These are phyloP conservation scores for Hemitrygon akajei DNA, from an alignment of 2,797 vertebrate species.

Conservation along the genomic window DNA sequence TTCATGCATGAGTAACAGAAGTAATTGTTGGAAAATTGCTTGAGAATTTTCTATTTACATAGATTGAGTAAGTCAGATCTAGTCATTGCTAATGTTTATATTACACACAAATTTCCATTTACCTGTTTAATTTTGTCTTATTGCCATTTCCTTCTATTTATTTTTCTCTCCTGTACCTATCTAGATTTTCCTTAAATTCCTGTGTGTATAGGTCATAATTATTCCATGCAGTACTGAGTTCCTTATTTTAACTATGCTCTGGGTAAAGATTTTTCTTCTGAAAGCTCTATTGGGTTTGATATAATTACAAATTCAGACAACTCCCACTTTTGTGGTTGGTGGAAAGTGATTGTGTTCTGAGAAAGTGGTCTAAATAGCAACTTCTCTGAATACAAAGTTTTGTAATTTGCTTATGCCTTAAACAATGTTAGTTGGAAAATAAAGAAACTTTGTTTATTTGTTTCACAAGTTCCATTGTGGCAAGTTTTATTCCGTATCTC, in stretches of 20 bases:
- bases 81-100: not conserved
- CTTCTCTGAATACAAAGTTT: too few species aligned
- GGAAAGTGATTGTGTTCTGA: too few species aligned
- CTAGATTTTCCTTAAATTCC: not conserved
- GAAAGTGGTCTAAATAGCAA: too few species aligned
- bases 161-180: not conserved
- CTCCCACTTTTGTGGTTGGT: too few species aligned
- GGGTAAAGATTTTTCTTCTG: not conserved
- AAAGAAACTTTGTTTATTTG: too few species aligned
- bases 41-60: not conserved
- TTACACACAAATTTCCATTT: not conserved
- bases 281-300: conserved; percentile 38
- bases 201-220: not conserved
- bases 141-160: not conserved
- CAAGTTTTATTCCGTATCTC: too few species aligned
- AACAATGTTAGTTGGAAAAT: too few species aligned
- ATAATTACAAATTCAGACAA: not conserved
- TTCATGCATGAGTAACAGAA: not conserved
- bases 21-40: not conserved
- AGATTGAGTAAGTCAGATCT: too few species aligned
- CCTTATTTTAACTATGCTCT: not conserved
- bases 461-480: too few species aligned
- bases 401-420: too few species aligned
- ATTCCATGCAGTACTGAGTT: not conserved
- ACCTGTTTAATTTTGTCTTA: not conserved